Conservation (phyloP, 1,140 invertebrate genomes). For the Anastatus disparis region DNA sequence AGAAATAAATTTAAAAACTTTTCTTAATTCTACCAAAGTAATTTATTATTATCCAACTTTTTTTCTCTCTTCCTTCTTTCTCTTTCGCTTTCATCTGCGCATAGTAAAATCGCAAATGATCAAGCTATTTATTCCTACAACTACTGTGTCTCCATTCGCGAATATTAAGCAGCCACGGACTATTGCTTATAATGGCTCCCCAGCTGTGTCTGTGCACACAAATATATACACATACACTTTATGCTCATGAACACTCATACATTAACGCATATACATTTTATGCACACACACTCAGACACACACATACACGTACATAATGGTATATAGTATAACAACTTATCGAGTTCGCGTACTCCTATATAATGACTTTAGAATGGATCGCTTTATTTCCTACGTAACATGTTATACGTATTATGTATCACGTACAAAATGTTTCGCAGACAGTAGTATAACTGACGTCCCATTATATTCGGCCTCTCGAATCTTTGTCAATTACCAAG, state of each 20-base stretch:
- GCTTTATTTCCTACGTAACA: constrained; percentile 29
- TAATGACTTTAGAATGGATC: constrained; percentile 31
- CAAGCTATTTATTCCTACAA: no score
- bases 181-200: constrained; percentile 10
- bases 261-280: no score
- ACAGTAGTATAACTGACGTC: neutral
- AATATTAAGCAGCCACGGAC: constrained; percentile 12
- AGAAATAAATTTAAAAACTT: no score
- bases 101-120: no score
- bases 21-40: no score
- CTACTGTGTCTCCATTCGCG: no score
- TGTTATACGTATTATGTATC: neutral
- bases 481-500: constrained; percentile 18
- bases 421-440: neutral
- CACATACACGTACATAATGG: neutral
- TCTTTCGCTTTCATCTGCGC: no score
- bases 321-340: neutral
- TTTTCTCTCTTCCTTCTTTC: no score
- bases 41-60: no score
- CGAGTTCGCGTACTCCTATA: constrained; percentile 8
- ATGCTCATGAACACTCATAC: no score
- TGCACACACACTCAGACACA: neutral
- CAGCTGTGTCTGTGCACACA: no score
- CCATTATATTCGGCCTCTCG: constrained; percentile 7
- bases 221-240: no score